A percentile compares a stretch with the other conserved stretches of the same genome.
phyloP scores from a whole-genome alignment of 2,797 vertebrate species.

The Mormyrus proboscirostris region DNA sequence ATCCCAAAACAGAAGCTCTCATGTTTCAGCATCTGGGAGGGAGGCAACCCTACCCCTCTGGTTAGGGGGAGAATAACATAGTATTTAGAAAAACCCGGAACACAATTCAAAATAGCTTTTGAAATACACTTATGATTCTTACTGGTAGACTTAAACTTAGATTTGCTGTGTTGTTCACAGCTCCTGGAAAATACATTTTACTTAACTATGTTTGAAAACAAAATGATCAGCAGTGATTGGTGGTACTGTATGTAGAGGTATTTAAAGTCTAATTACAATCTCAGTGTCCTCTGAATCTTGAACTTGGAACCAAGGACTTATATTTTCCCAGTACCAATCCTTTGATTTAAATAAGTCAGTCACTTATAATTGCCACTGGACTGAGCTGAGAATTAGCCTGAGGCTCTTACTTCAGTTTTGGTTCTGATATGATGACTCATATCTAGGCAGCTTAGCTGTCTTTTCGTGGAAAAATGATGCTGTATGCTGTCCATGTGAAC shows the following conservation, averaged over 20 bases:
- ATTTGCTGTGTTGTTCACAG: not conserved
- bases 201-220: not conserved
- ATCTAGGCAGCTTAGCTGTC: not conserved
- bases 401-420: not conserved
- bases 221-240: not conserved
- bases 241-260: not conserved
- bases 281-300: not conserved
- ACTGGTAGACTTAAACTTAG: not conserved
- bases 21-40: conserved; percentile 22
- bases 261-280: not conserved
- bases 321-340: not conserved
- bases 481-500: not conserved
- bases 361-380: not conserved
- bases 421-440: not conserved
- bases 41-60: not conserved
- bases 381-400: not conserved
- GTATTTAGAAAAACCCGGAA: not conserved
- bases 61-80: not conserved
- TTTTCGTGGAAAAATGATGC: not conserved
- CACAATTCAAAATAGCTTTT: not conserved
- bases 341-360: not conserved
- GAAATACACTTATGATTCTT: not conserved
- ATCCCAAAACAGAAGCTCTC: conserved; percentile 25
- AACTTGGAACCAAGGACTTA: not conserved
- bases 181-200: not conserved